phyloP scores from a whole-genome alignment of 2,797 vertebrate genomes.

The Cirrhinus molitorella region DNA sequence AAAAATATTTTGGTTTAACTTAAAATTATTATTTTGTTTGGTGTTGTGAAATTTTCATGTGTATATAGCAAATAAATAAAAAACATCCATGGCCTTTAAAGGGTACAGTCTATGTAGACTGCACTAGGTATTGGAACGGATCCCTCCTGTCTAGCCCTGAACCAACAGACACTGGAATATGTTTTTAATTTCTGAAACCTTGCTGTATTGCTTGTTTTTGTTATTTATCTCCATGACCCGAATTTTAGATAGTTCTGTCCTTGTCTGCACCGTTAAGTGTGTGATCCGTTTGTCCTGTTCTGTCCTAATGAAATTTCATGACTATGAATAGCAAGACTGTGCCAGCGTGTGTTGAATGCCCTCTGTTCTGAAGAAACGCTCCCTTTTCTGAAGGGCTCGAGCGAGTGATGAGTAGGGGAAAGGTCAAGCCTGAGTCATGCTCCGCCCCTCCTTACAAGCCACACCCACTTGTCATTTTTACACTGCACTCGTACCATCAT shows the following conservation, averaged over 20 bases:
- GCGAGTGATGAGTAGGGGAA: slow-evolving; percentile 28
- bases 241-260: slow-evolving; percentile 15
- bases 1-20: too few relatives aligned
- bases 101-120: background rate
- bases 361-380: slow-evolving; percentile 40
- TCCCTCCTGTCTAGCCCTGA: background rate
- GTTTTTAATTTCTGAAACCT: background rate
- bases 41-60: too few relatives aligned
- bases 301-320: slow-evolving; percentile 55
- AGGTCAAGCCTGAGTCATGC: background rate
- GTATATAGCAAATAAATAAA: too few relatives aligned
- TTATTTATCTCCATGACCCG: slow-evolving; percentile 1
- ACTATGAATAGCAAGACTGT: slow-evolving; percentile 57
- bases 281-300: slow-evolving; percentile 21
- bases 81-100: background rate
- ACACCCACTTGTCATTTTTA: background rate
- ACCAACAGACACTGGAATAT: background rate
- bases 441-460: background rate
- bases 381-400: slow-evolving; percentile 24
- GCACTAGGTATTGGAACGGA: background rate
- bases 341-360: slow-evolving; percentile 35
- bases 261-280: slow-evolving; percentile 18
- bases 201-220: background rate
- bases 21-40: too few relatives aligned
- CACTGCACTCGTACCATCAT: background rate